Percentiles rank a stretch among this genome's conserved stretches.
Evolutionary conservation across 2,888 invertebrate species (phyloP).

Genomic region (Drosophila subquinaria): DNA sequence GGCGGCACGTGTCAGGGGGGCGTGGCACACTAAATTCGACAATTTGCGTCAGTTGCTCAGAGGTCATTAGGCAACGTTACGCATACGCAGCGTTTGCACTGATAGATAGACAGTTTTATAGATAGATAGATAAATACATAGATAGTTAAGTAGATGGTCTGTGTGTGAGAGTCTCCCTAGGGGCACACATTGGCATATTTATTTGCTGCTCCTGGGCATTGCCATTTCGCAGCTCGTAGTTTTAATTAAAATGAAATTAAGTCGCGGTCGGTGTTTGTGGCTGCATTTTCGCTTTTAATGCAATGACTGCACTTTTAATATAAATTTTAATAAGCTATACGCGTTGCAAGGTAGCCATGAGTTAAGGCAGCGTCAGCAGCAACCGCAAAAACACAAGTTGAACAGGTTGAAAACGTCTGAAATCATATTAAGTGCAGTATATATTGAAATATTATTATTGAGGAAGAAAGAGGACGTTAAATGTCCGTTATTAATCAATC

Average conservation of each 20-base stretch:
- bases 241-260: slow-evolving; percentile 81
- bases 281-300: slow-evolving; percentile 46
- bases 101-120: background rate
- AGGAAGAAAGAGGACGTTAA: background rate
- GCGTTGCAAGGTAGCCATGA: slow-evolving; percentile 33
- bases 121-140: slow-evolving; percentile 6
- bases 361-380: slow-evolving; percentile 1
- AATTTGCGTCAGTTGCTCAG: slow-evolving; percentile 56
- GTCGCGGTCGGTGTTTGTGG: slow-evolving; percentile 47
- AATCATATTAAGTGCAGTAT: background rate
- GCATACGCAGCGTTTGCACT: slow-evolving; percentile 67
- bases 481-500: slow-evolving; percentile 12
- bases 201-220: slow-evolving; percentile 14
- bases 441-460: background rate
- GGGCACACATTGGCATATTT: slow-evolving; percentile 45
- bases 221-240: slow-evolving; percentile 51
- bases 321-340: slow-evolving; percentile 57
- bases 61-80: slow-evolving; percentile 72
- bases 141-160: slow-evolving; percentile 11
- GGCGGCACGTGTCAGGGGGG: slow-evolving; percentile 50
- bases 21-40: slow-evolving; percentile 45
- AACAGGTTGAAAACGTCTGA: background rate
- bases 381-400: slow-evolving; percentile 21
- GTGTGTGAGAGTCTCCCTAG: slow-evolving; percentile 14
- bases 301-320: slow-evolving; percentile 57